Base-by-base conservation (phyloP, 92 coral and sea anemone species). In the Desmophyllum pertusum region DNA sequence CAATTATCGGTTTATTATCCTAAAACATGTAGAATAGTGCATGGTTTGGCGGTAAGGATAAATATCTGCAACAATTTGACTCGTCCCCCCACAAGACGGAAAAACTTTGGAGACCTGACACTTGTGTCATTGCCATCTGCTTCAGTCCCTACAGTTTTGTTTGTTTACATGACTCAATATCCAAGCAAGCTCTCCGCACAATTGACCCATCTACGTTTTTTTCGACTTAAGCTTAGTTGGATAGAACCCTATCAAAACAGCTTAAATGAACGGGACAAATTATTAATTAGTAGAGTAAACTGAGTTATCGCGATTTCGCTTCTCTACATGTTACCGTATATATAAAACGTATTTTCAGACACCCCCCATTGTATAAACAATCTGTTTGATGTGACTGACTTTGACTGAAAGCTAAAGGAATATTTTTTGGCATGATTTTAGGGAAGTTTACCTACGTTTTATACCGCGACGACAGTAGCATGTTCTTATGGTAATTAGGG, bases 151-250 rank as follows among this genome's bases (percentile, higher is more conserved):
- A 33, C 15, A 46, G 25, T 33, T 35, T 36, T 68, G 19, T 67
- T 80, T 33, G 84, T 80, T 80, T 50, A 68, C 84, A 80, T 80
- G 77, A 68, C 50, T 67, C 51, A 39, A 68, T 80, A 48, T 69
- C 76, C 30, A 50, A 68, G 84, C 39, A 68, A n/a, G 61, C 65
- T 25, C 38, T 68, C 61, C n/a, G 52, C 14, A 25, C 48, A 64
- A 33, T 6, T 43, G 41, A 46, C 4, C 33, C 21, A 0, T 63
- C 0, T 17, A 6, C 15, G 40, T 46, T 4, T 14, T 78, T 74
- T 36, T 15, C 23, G 53, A 8, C 31, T 40, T n/a, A 5, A 36
- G 1, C 6, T 55, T 53, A 14, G 4, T 39, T 4, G 13, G 69
- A 19, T 4, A 36, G 42, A 55, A 52, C 36, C 37, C 3, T 3